A percentile compares a stretch with the other conserved stretches of the same genome.
These are phyloP conservation scores for Trichomalopsis sarcophagae DNA, from an alignment of 1,140 invertebrate species.

Conservation along the genomic window DNA sequence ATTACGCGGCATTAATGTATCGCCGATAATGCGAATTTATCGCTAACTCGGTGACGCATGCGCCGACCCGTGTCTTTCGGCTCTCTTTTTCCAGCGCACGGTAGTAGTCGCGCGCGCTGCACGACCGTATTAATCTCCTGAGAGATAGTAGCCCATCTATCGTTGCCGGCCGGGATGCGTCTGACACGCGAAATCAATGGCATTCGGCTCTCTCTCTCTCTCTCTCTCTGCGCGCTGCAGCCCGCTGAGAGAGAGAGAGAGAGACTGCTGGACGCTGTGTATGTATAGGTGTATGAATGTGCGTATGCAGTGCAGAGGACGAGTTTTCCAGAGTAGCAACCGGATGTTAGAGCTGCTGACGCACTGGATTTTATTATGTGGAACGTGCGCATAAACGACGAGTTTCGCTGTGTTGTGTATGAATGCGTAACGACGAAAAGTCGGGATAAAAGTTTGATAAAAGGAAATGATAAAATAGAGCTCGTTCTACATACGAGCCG, in stretches of 20 bases:
- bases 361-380: slow-evolving; percentile 3
- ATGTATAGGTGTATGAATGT: too few species aligned
- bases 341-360: not conserved
- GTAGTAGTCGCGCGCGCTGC: not conserved
- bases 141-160: slow-evolving; percentile 61
- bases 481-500: too few species aligned
- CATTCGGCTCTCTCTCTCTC: slow-evolving; percentile 17
- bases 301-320: not conserved
- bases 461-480: too few species aligned
- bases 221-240: not conserved
- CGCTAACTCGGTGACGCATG: slow-evolving; percentile 46
- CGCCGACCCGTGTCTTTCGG: slow-evolving; percentile 47
- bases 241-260: too few species aligned
- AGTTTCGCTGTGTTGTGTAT: not conserved
- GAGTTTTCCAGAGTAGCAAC: not conserved
- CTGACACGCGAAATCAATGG: slow-evolving; percentile 60
- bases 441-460: too few species aligned
- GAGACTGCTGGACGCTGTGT: too few species aligned
- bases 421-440: too few species aligned
- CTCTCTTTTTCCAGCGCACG: slow-evolving; percentile 54
- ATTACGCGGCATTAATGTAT: slow-evolving; percentile 61
- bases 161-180: slow-evolving; percentile 55
- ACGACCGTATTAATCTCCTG: slow-evolving; percentile 61
- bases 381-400: not conserved
- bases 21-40: slow-evolving; percentile 63